These are phyloP conservation scores for Hylomyscus alleni DNA, from an alignment of 2,797 vertebrate species.

Conservation along the genomic window DNA sequence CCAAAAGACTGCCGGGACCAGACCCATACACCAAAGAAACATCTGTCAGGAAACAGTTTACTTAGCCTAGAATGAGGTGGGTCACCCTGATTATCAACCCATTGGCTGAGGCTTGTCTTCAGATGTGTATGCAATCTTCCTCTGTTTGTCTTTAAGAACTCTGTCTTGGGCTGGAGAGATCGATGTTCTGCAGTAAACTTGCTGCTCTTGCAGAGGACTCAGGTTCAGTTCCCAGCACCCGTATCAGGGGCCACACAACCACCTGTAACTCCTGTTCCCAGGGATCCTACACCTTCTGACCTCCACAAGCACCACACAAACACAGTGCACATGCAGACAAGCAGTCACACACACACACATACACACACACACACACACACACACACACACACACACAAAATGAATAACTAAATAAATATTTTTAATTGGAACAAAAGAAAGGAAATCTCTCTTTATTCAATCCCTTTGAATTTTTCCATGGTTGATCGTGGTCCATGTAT, in stretches of 20 bases:
- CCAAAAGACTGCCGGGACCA: background rate
- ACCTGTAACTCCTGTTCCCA: too few species aligned
- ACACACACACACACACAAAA: too few species aligned
- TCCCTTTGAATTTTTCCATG: background rate
- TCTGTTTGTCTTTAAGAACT: background rate
- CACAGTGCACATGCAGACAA: too few species aligned
- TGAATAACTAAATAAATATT: background rate
- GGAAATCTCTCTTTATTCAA: background rate
- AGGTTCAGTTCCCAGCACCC: too few species aligned
- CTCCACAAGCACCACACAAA: too few species aligned
- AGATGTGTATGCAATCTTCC: background rate
- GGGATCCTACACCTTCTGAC: too few species aligned
- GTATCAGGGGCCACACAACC: too few species aligned
- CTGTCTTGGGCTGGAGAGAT: background rate
- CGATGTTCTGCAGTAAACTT: background rate
- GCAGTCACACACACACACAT: too few species aligned
- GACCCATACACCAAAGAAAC: background rate
- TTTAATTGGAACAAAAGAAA: background rate
- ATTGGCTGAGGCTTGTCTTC: background rate
- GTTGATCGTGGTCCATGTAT: background rate
- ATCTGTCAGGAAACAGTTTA: background rate
- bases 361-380: too few species aligned
- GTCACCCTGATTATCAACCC: background rate
- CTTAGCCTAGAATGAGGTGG: background rate
- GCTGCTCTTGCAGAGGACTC: too few species aligned